These are phyloP conservation scores for Hydrozoanthus tunicans DNA, from an alignment of 64 coral and sea anemone genomes.

Conservation along the genomic window DNA sequence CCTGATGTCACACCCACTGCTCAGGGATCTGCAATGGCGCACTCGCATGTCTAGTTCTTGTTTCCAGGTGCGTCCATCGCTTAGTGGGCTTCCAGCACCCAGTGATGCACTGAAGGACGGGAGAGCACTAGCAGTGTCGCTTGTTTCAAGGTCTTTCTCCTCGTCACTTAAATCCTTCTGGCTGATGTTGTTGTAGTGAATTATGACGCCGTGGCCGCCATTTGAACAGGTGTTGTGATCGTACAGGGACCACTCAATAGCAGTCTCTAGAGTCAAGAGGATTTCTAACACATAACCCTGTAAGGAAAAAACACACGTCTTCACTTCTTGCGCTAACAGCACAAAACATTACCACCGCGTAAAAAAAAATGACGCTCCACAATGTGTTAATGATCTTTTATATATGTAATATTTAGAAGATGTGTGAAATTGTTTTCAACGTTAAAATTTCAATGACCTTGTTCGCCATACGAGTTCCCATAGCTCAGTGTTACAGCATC, in stretches of 20 bases:
- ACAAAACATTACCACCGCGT: too few species aligned
- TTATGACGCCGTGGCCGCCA: not conserved
- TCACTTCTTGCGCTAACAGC: not conserved
- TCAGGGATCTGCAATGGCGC: conserved; percentile 75
- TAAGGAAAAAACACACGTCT: not conserved
- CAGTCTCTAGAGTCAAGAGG: conserved; percentile 82
- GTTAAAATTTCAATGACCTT: too few species aligned
- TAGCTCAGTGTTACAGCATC: too few species aligned
- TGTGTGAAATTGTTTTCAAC: too few species aligned
- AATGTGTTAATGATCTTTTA: too few species aligned
- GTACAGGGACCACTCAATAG: conserved; percentile 79
- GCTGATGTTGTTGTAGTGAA: conserved; percentile 8
- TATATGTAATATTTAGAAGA: too few species aligned
- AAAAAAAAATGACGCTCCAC: too few species aligned
- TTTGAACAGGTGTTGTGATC: conserved; percentile 49
- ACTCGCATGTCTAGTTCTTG: conserved; percentile 15
- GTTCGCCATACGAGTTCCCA: too few species aligned
- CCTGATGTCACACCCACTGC: conserved; percentile 81
- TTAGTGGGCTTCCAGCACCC: conserved; percentile 39
- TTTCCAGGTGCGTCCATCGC: not conserved
- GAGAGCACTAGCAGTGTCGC: conserved; percentile 60
- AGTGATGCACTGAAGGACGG: conserved; percentile 53
- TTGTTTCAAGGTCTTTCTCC: conserved; percentile 54
- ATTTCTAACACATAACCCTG: conserved; percentile 99
- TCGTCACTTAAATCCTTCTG: conserved; percentile 43